Percentiles rank a stretch among this genome's conserved stretches.
Evolutionary conservation across 1,140 invertebrate genomes (phyloP).

Genomic region (Platyscapa corneri): DNA sequence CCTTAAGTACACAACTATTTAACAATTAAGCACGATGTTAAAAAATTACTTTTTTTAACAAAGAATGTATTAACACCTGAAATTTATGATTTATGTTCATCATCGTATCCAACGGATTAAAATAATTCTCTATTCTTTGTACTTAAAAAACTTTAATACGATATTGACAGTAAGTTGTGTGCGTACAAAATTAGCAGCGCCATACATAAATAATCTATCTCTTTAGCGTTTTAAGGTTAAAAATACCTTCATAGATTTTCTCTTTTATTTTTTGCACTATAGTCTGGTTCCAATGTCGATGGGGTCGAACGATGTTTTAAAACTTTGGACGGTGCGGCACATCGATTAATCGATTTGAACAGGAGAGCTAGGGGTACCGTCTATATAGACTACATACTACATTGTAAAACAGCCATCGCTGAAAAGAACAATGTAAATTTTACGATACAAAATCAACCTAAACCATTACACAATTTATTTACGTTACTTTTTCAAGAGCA

Average conservation of each 20-base stretch:
- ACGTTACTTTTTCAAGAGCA: not conserved
- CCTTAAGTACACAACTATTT: too few relatives aligned
- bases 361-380: not conserved
- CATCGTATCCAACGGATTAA: too few relatives aligned
- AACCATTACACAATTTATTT: constrained; percentile 54
- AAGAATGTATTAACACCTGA: too few relatives aligned
- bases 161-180: not conserved
- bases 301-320: constrained; percentile 20
- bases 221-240: not conserved
- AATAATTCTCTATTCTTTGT: not conserved
- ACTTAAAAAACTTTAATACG: not conserved
- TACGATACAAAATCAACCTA: not conserved
- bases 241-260: constrained; percentile 16
- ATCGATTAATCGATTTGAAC: constrained; percentile 26
- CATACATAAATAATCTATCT: not conserved
- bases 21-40: too few relatives aligned
- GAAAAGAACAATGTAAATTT: constrained; percentile 26
- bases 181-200: not conserved
- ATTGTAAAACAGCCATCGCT: not conserved
- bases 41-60: too few relatives aligned
- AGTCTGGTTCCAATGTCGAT: not conserved
- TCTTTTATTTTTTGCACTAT: not conserved
- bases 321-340: constrained; percentile 11
- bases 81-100: too few relatives aligned
- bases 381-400: not conserved